These are phyloP conservation scores for Falco columbarius DNA, from an alignment of 2,797 vertebrate species.

Conservation along the genomic window DNA sequence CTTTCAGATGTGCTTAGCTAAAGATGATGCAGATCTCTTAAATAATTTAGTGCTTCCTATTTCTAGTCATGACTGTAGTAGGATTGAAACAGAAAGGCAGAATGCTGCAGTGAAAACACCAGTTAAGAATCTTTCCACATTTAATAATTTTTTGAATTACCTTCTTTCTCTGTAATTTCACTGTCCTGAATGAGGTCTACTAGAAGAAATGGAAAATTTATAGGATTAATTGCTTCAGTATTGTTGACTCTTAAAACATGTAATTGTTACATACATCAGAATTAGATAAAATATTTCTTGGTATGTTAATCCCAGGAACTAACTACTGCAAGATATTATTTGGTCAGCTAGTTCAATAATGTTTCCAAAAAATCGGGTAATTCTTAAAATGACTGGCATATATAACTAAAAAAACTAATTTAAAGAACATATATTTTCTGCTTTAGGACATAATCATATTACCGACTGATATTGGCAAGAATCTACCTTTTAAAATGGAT, in stretches of 20 bases:
- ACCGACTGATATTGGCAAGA: background rate
- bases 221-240: background rate
- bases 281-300: background rate
- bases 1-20: slow-evolving; percentile 21
- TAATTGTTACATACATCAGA: background rate
- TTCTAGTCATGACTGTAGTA: background rate
- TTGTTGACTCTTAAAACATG: background rate
- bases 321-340: background rate
- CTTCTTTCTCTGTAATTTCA: background rate
- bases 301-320: background rate
- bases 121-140: background rate
- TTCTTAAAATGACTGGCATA: background rate
- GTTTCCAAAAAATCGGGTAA: background rate
- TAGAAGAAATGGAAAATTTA: background rate
- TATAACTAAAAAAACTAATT: background rate
- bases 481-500: background rate
- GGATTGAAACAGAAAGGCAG: background rate
- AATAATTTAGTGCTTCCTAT: slow-evolving; percentile 54
- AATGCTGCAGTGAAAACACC: background rate
- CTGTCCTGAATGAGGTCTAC: background rate
- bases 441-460: background rate
- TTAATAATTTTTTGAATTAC: background rate
- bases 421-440: background rate
- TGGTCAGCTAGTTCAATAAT: background rate
- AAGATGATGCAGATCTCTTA: slow-evolving; percentile 11